Evolutionary conservation across 2,888 invertebrate species (phyloP), one percentile per base, ranked within the genome.

Genomic region (Zaprionus lineosus): DNA sequence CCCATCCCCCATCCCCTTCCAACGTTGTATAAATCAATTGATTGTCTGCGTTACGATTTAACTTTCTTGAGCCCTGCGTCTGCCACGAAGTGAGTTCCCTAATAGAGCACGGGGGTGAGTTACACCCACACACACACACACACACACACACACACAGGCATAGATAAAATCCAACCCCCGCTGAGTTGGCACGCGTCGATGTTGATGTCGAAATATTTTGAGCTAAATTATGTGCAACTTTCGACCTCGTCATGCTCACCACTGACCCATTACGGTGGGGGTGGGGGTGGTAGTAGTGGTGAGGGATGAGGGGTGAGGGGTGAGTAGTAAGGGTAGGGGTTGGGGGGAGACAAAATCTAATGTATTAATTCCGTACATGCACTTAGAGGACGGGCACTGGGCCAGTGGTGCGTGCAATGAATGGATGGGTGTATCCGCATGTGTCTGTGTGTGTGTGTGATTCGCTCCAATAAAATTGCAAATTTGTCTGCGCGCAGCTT

Each of bases 1-100:
- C 6, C 15, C 21, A 3, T 7, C 18, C 43, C 3, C 18, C 11
- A 11, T 19, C 3, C 18, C 48, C 29, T 1, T 19, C 34, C 33
- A 47, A 57, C 40, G 51, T 63, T 72, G 64, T 56, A 78, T 83
- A 78, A 85, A 79, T 79, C 79, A 83, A 79, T 84, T 79, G 83
- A 74, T 84, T 79, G 70, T 70, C 74, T 76, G 66, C 57, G 65
- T 69, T 64, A 40, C 60, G 72, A 78, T 72, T 78, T 61, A 67
- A 81, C 62, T 78, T 74, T 56, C 64, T 61, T 59, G 33, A 51
- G 60, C 51, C 58, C 41, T 51, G 55, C 67, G 26, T 37, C 65
- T 18, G 52, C 21, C 26, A 14, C 50, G 48, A 53, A 55, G 21
- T 41, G 21, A 28, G 15, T 6, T 12, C 31, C 24, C 53, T 39